Percentiles rank a stretch among this genome's conserved stretches.
Conservation (phyloP, 2,888 invertebrate species). For the Calliphora vomitoria region DNA sequence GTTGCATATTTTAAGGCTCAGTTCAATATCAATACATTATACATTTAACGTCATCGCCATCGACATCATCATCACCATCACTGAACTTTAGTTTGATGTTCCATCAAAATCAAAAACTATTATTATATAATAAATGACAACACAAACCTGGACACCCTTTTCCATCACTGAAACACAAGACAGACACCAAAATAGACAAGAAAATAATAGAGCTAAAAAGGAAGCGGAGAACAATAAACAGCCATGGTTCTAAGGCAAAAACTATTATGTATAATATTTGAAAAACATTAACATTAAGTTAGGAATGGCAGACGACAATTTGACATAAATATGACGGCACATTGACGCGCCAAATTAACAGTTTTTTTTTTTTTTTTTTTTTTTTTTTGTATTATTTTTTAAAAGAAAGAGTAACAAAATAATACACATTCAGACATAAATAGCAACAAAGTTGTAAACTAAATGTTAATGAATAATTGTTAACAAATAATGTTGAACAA, state of each 20-base stretch:
- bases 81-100: constrained; percentile 8
- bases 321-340: constrained; percentile 67
- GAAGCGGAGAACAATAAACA: constrained; percentile 32
- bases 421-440: neutral
- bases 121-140: constrained; percentile 29
- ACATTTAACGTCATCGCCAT: neutral
- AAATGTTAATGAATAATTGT: constrained; percentile 16
- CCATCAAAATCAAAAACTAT: neutral
- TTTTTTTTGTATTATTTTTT: neutral
- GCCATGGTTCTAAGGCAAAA: constrained; percentile 16
- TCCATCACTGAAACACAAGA: neutral
- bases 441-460: no score
- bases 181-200: neutral
- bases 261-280: neutral
- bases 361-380: constrained; percentile 1
- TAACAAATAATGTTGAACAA: constrained; percentile 31
- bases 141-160: constrained; percentile 7
- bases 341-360: constrained; percentile 63
- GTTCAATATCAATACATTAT: neutral
- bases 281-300: constrained; percentile 11
- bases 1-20: neutral
- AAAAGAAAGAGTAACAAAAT: neutral
- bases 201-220: constrained; percentile 12
- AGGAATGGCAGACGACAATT: constrained; percentile 57
- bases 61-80: neutral